A percentile compares a stretch with the other conserved stretches of the same genome.
These are phyloP conservation scores for Polymixis lichenea DNA, from an alignment of 2,888 invertebrate genomes.

Conservation along the genomic window DNA sequence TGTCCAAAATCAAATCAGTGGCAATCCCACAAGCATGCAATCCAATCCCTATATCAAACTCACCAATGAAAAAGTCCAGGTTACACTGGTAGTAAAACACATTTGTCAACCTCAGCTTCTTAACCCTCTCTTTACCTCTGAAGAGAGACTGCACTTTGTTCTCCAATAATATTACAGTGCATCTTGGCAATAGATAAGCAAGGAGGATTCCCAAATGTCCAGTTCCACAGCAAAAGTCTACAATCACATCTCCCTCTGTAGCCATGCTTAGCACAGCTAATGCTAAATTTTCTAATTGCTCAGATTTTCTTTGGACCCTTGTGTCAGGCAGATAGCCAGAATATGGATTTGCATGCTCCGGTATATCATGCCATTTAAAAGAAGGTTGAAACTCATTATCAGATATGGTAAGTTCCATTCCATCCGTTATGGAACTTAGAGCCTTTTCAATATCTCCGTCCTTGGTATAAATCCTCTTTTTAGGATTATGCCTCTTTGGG, in stretches of 20 bases:
- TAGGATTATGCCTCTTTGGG: slow-evolving; percentile 94
- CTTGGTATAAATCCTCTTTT: slow-evolving; percentile 93
- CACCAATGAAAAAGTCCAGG: slow-evolving; percentile 95
- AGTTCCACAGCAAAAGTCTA: slow-evolving; percentile 98
- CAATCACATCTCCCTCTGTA: slow-evolving; percentile 92
- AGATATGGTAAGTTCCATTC: slow-evolving; percentile 83
- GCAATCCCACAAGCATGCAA: slow-evolving; percentile 98
- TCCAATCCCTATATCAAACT: slow-evolving; percentile 96
- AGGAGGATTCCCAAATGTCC: slow-evolving; percentile 97
- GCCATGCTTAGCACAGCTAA: slow-evolving; percentile 94
- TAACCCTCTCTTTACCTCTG: slow-evolving; percentile 93
- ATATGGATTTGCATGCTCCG: slow-evolving; percentile 93
- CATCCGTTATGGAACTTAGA: slow-evolving; percentile 82
- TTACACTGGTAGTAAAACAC: slow-evolving; percentile 96
- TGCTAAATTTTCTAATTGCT: slow-evolving; percentile 96
- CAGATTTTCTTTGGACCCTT: slow-evolving; percentile 94
- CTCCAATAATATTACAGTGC: slow-evolving; percentile 95
- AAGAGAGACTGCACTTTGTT: slow-evolving; percentile 97
- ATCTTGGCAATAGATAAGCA: slow-evolving; percentile 94
- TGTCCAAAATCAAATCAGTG: slow-evolving; percentile 97
- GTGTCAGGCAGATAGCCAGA: slow-evolving; percentile 94
- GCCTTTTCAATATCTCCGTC: slow-evolving; percentile 94
- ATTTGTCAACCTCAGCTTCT: slow-evolving; percentile 93
- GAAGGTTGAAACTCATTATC: slow-evolving; percentile 72
- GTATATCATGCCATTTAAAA: slow-evolving; percentile 93